Conservation (phyloP, 2,888 invertebrate species). For the Archips crataeganus region DNA sequence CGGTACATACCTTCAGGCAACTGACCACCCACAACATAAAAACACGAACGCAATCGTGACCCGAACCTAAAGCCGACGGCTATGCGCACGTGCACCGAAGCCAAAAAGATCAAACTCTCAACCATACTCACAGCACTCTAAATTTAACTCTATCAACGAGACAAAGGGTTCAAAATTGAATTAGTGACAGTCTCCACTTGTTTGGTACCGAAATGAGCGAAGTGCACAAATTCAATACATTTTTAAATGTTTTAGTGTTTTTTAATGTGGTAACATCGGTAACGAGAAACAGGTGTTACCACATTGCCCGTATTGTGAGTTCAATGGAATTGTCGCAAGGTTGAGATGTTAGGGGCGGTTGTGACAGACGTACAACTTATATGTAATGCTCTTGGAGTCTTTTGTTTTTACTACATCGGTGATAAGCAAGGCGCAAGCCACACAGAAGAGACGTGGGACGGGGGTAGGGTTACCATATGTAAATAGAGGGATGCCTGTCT, state of each 20-base stretch:
- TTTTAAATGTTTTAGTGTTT: background rate
- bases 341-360: background rate
- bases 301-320: background rate
- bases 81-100: background rate
- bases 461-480: too few relatives aligned
- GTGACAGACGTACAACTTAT: background rate
- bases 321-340: constrained; percentile 18
- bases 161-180: background rate
- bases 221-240: background rate
- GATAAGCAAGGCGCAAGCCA: too few relatives aligned
- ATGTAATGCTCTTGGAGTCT: too few relatives aligned
- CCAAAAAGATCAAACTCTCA: background rate
- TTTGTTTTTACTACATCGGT: too few relatives aligned
- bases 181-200: background rate
- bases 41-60: background rate
- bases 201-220: background rate
- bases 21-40: constrained; percentile 8
- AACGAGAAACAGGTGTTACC: constrained; percentile 5
- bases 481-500: too few relatives aligned
- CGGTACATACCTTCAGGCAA: background rate
- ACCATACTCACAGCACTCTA: background rate
- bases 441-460: too few relatives aligned
- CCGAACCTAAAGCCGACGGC: constrained; percentile 3
- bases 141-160: background rate
- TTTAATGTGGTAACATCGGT: constrained; percentile 1